These are phyloP conservation scores for Theodoxus fluviatilis DNA, from an alignment of 2,888 invertebrate genomes.

Conservation along the genomic window DNA sequence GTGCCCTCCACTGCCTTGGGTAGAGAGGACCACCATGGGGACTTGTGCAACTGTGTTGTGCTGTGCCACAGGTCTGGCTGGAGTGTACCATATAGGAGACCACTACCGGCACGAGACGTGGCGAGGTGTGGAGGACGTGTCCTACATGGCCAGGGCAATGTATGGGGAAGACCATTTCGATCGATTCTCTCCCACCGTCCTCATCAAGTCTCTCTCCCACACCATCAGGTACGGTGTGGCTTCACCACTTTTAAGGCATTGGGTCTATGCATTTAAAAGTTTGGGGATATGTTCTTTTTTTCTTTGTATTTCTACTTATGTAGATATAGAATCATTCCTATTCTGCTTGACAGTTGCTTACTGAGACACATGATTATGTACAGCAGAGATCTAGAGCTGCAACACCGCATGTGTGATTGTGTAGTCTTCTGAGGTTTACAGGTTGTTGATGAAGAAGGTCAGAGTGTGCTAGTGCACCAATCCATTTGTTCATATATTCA, in stretches of 20 bases:
- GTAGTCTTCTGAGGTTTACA: too few species aligned
- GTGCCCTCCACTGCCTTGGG: too few species aligned
- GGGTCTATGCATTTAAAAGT: neutral
- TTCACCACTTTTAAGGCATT: neutral
- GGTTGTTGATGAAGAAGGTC: too few species aligned
- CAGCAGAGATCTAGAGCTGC: too few species aligned
- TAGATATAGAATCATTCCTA: neutral
- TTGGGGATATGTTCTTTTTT: too few species aligned
- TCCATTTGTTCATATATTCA: too few species aligned
- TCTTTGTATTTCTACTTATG: neutral
- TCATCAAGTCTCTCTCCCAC: conserved; percentile 44
- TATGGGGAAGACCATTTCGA: conserved; percentile 60
- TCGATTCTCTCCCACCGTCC: conserved; percentile 55
- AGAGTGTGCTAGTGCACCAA: too few species aligned
- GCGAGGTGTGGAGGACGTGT: conserved; percentile 59
- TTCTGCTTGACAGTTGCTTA: neutral
- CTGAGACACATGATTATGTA: neutral
- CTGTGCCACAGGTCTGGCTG: conserved; percentile 54
- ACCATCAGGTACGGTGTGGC: conserved; percentile 42
- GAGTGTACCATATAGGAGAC: conserved; percentile 62
- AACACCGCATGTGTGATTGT: too few species aligned
- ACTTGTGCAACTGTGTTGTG: too few species aligned
- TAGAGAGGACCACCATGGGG: too few species aligned
- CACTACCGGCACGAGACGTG: conserved; percentile 56
- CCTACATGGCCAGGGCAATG: conserved; percentile 59